These are phyloP conservation scores for Digitonthophagus gazella DNA, from an alignment of 2,888 invertebrate genomes.

Conservation along the genomic window DNA sequence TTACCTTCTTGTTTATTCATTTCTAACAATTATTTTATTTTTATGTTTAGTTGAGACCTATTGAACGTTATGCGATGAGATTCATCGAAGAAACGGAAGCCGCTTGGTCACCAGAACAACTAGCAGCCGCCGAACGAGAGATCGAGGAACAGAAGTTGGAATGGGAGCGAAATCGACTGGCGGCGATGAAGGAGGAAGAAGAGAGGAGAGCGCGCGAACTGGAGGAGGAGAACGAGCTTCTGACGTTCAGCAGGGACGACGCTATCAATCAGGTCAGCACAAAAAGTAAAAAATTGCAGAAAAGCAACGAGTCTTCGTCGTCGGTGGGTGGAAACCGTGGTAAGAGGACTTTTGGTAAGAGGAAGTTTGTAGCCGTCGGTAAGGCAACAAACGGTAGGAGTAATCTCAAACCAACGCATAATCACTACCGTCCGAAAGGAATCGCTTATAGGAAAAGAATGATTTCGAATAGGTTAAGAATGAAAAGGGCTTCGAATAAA, in stretches of 20 bases:
- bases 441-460: not conserved
- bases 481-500: not conserved
- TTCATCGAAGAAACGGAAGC: conserved; percentile 85
- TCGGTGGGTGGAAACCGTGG: not conserved
- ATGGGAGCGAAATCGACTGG: conserved; percentile 83
- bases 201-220: conserved; percentile 58
- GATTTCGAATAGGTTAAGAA: not conserved
- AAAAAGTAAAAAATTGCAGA: conserved; percentile 32
- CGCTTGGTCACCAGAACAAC: conserved; percentile 80
- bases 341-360: conserved; percentile 8
- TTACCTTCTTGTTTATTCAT: conserved; percentile 1
- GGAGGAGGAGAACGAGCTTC: conserved; percentile 62
- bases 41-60: conserved; percentile 75
- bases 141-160: conserved; percentile 81
- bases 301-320: not conserved
- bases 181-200: conserved; percentile 67
- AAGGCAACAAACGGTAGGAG: conserved; percentile 1
- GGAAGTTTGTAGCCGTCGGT: not conserved
- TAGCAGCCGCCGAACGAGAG: conserved; percentile 85
- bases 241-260: conserved; percentile 76
- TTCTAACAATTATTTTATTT: conserved; percentile 14
- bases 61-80: conserved; percentile 93
- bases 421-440: not conserved
- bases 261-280: conserved; percentile 83
- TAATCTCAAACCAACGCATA: not conserved